Conservation (phyloP, 2,797 vertebrate species). For the Emydoidea blandingii region DNA sequence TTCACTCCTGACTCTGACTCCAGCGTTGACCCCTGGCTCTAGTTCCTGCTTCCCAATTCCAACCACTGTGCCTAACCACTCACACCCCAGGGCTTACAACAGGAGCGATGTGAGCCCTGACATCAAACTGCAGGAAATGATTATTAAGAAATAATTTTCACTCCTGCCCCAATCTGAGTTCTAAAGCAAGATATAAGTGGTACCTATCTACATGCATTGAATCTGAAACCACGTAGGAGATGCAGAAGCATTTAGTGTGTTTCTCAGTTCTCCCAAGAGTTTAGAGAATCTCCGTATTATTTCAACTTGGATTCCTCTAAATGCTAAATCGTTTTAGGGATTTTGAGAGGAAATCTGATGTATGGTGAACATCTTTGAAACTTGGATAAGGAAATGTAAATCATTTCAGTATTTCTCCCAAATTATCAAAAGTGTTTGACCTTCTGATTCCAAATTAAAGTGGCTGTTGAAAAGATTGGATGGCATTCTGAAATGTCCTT, state of each 20-base stretch:
- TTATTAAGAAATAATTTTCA: background rate
- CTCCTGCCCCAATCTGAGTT: background rate
- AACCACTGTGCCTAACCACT: too few species aligned
- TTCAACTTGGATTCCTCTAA: background rate
- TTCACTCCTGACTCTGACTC: too few species aligned
- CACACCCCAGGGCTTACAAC: too few species aligned
- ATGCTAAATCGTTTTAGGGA: background rate
- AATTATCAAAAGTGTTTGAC: background rate
- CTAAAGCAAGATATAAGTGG: background rate
- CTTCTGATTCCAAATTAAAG: background rate
- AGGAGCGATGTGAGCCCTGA: background rate
- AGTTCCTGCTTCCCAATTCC: too few species aligned
- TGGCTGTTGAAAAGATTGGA: background rate
- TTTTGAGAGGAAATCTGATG: background rate
- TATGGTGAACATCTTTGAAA: background rate
- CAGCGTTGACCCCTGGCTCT: too few species aligned
- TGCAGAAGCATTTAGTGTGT: too few species aligned
- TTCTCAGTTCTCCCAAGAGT: too few species aligned
- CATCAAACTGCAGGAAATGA: background rate
- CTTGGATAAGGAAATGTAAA: background rate
- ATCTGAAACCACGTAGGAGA: background rate
- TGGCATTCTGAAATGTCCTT: background rate
- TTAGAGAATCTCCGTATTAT: background rate
- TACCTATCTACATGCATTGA: background rate
- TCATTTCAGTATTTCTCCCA: background rate